Evolutionary conservation across 2,797 vertebrate genomes (phyloP).

Genomic region (Catamblyrhynchus diadema): DNA sequence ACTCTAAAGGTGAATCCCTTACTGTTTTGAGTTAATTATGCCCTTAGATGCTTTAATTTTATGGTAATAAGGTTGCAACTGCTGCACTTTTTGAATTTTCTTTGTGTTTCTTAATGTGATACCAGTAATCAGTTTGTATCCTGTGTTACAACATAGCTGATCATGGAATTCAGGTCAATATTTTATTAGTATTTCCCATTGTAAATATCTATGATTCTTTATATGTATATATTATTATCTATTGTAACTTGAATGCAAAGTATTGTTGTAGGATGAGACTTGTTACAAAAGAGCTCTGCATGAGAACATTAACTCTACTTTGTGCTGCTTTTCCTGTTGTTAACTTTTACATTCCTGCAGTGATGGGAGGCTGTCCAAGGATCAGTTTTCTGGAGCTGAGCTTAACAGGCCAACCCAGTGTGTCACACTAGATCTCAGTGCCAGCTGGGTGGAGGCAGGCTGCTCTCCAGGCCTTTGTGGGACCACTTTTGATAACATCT

Average conservation of each 20-base stretch:
- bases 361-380: background rate
- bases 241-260: conserved; percentile 38
- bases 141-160: background rate
- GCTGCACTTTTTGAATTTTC: conserved; percentile 57
- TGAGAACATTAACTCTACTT: background rate
- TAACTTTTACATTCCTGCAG: background rate
- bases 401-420: background rate
- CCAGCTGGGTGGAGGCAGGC: background rate
- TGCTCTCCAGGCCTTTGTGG: background rate
- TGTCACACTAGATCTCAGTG: background rate
- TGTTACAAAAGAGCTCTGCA: conserved; percentile 4
- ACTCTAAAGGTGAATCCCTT: conserved; percentile 49
- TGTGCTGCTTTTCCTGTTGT: background rate
- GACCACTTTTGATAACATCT: background rate
- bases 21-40: conserved; percentile 56
- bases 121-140: conserved; percentile 35
- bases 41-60: conserved; percentile 66
- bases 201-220: conserved; percentile 42
- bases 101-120: conserved; percentile 62
- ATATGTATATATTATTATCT: background rate
- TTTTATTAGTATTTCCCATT: conserved; percentile 31
- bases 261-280: conserved; percentile 30
- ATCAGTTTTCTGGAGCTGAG: background rate
- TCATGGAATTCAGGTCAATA: conserved; percentile 11
- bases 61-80: conserved; percentile 54